phyloP scores from a whole-genome alignment of 2,888 invertebrate genomes.

The Rotaria macrura region DNA sequence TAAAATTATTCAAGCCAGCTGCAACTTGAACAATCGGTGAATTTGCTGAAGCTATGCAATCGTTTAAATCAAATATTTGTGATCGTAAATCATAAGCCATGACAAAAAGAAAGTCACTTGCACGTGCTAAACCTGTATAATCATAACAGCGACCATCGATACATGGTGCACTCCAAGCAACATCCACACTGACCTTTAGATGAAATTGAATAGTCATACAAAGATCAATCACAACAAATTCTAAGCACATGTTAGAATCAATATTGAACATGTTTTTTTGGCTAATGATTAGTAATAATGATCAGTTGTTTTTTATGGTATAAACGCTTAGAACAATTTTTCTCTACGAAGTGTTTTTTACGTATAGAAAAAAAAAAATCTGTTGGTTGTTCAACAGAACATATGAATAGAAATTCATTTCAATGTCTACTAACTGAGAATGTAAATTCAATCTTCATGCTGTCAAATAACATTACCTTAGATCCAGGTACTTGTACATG shows the following conservation, averaged over 20 bases:
- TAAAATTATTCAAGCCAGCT: slow-evolving; percentile 23
- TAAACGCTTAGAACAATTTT: too few species aligned
- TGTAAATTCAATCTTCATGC: too few species aligned
- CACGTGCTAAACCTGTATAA: slow-evolving; percentile 41
- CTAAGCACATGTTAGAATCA: too few species aligned
- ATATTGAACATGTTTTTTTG: too few species aligned
- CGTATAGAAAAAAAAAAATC: too few species aligned
- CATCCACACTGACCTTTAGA: slow-evolving; percentile 47
- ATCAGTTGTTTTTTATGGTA: too few species aligned
- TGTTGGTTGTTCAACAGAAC: too few species aligned
- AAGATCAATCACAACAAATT: too few species aligned
- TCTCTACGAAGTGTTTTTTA: too few species aligned
- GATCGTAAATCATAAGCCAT: slow-evolving; percentile 51
- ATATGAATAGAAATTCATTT: too few species aligned
- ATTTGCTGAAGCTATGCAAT: slow-evolving; percentile 44
- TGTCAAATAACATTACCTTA: slow-evolving; percentile 39
- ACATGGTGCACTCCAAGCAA: slow-evolving; percentile 49
- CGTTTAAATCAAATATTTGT: slow-evolving; percentile 42
- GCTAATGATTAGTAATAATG: too few species aligned
- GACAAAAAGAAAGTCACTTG: slow-evolving; percentile 47
- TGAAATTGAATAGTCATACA: not conserved
- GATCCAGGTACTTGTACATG: slow-evolving; percentile 38
- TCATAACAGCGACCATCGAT: slow-evolving; percentile 50
- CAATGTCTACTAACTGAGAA: too few species aligned
- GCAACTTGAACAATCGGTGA: slow-evolving; percentile 36